phyloP scores from a whole-genome alignment of 2,888 invertebrate genomes.

The Drosophila fungiperda region DNA sequence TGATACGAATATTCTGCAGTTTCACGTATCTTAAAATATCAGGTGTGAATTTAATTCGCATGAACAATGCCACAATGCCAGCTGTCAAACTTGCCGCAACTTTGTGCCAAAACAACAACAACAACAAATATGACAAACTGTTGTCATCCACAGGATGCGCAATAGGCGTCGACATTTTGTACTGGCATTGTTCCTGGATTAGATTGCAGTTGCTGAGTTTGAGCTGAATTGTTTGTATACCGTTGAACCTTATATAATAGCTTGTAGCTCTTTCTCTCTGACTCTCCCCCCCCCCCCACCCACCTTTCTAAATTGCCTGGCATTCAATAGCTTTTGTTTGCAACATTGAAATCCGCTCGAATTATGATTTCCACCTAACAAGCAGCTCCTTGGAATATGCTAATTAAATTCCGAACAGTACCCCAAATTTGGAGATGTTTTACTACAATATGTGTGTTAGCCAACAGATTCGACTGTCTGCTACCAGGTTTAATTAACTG shows the following conservation, averaged over 20 bases:
- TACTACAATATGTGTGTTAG: conserved; percentile 20
- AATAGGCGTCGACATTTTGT: background rate
- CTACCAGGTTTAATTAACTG: conserved; percentile 54
- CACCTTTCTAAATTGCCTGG: background rate
- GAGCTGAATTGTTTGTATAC: conserved; percentile 35
- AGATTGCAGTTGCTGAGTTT: conserved; percentile 45
- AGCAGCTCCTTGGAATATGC: conserved; percentile 17
- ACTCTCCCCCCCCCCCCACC: too few species aligned
- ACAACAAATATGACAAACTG: conserved; percentile 1
- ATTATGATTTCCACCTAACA: conserved; percentile 27
- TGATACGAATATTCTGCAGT: conserved; percentile 15
- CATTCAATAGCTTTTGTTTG: conserved; percentile 43
- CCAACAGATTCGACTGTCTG: conserved; percentile 24
- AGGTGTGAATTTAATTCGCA: conserved; percentile 18
- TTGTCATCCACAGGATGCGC: background rate
- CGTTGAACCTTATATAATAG: background rate
- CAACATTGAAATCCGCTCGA: conserved; percentile 16
- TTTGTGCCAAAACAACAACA: background rate
- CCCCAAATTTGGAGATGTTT: background rate
- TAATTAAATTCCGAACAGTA: conserved; percentile 41
- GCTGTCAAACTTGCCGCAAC: background rate
- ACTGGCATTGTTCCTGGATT: conserved; percentile 54
- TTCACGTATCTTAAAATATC: conserved; percentile 8
- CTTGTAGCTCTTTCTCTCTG: background rate
- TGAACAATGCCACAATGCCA: background rate